Evolutionary conservation across 2,797 vertebrate genomes (phyloP), one percentile per base, ranked within the genome.

Genomic region (Salmo trutta): DNA sequence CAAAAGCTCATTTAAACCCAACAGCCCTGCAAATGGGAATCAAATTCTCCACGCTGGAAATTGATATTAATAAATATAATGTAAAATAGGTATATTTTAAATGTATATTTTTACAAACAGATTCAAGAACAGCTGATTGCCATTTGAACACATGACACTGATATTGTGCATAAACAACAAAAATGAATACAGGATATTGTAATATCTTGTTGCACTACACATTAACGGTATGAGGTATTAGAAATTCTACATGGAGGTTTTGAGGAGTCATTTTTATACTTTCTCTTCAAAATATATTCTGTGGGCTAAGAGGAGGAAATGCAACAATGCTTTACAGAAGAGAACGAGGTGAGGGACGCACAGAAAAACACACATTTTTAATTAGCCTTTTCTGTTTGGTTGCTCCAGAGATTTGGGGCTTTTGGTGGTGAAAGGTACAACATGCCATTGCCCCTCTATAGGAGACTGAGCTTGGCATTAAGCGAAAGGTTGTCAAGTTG

Each of bases 401-500:
- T 51, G 21, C 19, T 77, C 62, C 68, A 65, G 53, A 77, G 78
- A 78, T 47, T 14, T 69, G 68, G 79, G 68, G 65, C 31, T 36
- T 69, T 85, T 88, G 84, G 56, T 59, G n/a, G 17, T 21, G 4
- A 21, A 59, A 21, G 56, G 19, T 59, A 59, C 14, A 68, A 17
- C 16, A 36, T 68, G 66, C 66, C 66, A 33, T 68, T 68, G 66
- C 16, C 66, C 31, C 16, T 33, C 64, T 19, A 31, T 33, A 68
- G 66, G 16, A 68, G 31, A 86, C 73, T 84, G 91, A 33, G 29
- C 86, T 71, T 84, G 91, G 93, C 84, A 89, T 85, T 89, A 77
- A 76, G 75, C 65, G 80, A 88, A 78, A 91, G 91, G 91, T 89
- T 86, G 87, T 86, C 93, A 86, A 92, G 91, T 93, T 93, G 36